Percentiles rank a stretch among this genome's conserved stretches.
phyloP scores from a whole-genome alignment of 1,140 invertebrate species.

The Tetranychus cinnabarinus region DNA sequence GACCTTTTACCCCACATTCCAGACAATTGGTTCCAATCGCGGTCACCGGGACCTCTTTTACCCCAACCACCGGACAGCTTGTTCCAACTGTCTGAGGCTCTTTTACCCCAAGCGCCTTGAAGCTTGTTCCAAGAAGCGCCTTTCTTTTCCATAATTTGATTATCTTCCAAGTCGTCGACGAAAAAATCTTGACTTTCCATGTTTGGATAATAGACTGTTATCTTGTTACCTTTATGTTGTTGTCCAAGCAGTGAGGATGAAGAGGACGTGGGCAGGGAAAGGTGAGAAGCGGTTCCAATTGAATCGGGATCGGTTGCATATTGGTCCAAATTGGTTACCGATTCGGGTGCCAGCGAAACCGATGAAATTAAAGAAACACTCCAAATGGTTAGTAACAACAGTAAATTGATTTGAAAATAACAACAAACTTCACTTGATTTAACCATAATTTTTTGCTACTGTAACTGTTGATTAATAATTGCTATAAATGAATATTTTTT shows the following conservation, averaged over 20 bases:
- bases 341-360: background rate
- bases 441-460: too few relatives aligned
- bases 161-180: too few relatives aligned
- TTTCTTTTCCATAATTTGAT: background rate
- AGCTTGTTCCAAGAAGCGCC: constrained; percentile 6
- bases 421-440: too few relatives aligned
- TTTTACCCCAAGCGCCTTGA: constrained; percentile 9
- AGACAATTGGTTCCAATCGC: constrained; percentile 10
- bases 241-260: background rate
- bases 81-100: constrained; percentile 17
- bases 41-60: background rate
- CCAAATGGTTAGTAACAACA: too few relatives aligned
- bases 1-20: constrained; percentile 10
- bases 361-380: background rate
- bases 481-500: too few relatives aligned
- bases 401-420: too few relatives aligned
- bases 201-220: too few relatives aligned
- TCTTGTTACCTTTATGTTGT: background rate
- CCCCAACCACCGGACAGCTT: constrained; percentile 6
- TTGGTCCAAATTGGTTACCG: background rate
- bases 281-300: background rate
- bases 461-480: too few relatives aligned
- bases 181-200: too few relatives aligned
- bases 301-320: background rate
- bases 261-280: background rate